phyloP scores from a whole-genome alignment of 2,797 vertebrate genomes.

The Lagodon rhomboides region DNA sequence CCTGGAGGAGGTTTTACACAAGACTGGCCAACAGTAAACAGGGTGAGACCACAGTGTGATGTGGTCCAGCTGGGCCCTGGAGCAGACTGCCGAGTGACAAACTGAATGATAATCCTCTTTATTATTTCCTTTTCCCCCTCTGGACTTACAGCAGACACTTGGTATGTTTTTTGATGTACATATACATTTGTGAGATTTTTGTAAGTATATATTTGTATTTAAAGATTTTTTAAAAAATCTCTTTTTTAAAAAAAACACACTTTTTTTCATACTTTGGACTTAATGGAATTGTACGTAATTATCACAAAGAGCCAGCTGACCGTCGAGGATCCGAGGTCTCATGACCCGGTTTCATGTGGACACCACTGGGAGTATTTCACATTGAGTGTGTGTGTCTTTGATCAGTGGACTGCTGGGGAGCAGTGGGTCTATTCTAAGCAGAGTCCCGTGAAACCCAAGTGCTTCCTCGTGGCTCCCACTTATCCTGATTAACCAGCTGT shows the following conservation, averaged over 20 bases:
- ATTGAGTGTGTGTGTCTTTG: slow-evolving; percentile 49
- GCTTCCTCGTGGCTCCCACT: slow-evolving; percentile 76
- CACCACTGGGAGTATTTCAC: slow-evolving; percentile 60
- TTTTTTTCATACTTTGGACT: slow-evolving; percentile 61
- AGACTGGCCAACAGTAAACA: slow-evolving; percentile 94
- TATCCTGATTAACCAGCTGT: slow-evolving; percentile 64
- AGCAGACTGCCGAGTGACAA: slow-evolving; percentile 57
- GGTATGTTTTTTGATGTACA: slow-evolving; percentile 88
- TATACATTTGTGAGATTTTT: slow-evolving; percentile 92
- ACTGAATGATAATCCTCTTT: slow-evolving; percentile 68
- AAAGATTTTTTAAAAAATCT: slow-evolving; percentile 81
- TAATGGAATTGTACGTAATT: slow-evolving; percentile 58
- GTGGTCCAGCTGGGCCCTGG: not conserved
- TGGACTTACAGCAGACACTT: slow-evolving; percentile 51
- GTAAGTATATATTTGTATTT: slow-evolving; percentile 97
- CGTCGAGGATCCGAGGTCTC: slow-evolving; percentile 33
- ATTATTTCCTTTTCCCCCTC: slow-evolving; percentile 38
- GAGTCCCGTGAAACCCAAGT: slow-evolving; percentile 77
- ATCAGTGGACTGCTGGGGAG: slow-evolving; percentile 59
- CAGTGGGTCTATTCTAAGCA: slow-evolving; percentile 65
- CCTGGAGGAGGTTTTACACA: slow-evolving; percentile 97
- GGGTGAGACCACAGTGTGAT: slow-evolving; percentile 95
- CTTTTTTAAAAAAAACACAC: slow-evolving; percentile 42
- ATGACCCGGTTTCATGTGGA: slow-evolving; percentile 64
- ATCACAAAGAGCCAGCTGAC: slow-evolving; percentile 59